Conservation (phyloP, 2,888 invertebrate species). For the Empis stercorea region DNA sequence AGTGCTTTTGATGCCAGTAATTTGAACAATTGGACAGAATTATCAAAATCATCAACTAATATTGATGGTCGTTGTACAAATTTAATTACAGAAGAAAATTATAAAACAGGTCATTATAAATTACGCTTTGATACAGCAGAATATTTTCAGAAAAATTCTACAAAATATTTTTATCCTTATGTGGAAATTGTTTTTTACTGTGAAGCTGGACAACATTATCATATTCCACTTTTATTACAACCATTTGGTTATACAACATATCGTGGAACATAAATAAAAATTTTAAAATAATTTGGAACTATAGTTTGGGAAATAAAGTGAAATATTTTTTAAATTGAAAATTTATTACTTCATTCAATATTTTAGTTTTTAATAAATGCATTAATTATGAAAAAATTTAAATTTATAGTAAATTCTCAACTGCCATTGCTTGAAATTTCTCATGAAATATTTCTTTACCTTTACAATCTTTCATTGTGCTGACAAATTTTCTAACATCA, state of each 20-base stretch:
- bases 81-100: constrained; percentile 45
- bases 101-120: constrained; percentile 57
- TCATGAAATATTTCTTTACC: constrained; percentile 21
- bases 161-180: constrained; percentile 59
- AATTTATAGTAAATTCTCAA: constrained; percentile 2
- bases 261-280: constrained; percentile 44
- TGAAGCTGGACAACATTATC: constrained; percentile 51
- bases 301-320: neutral
- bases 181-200: constrained; percentile 65
- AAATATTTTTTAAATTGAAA: neutral
- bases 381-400: neutral
- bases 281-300: neutral
- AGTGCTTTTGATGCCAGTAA: constrained; percentile 40
- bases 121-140: constrained; percentile 58
- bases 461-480: constrained; percentile 20
- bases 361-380: neutral
- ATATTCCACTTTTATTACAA: constrained; percentile 61
- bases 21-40: constrained; percentile 48
- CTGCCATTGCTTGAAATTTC: constrained; percentile 16
- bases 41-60: constrained; percentile 50
- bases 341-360: too few species aligned
- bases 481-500: constrained; percentile 16
- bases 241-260: constrained; percentile 70
- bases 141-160: constrained; percentile 49
- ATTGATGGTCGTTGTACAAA: constrained; percentile 52